Evolutionary conservation across 2,888 invertebrate genomes (phyloP).

Genomic region (Melangyna quadrimaculata): DNA sequence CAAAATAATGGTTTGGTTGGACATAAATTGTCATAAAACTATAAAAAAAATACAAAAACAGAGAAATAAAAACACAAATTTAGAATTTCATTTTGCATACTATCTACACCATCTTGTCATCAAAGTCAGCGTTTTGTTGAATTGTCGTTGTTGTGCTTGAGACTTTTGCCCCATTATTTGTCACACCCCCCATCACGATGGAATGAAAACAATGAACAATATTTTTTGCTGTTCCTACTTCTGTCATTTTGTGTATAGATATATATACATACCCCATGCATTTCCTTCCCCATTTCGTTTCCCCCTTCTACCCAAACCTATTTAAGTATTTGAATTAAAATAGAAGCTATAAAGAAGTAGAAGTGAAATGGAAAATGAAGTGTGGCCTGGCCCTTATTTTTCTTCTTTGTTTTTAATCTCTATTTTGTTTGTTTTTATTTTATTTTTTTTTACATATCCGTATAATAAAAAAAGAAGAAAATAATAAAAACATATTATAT

Average conservation of each 20-base stretch:
- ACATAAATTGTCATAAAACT: conserved; percentile 29
- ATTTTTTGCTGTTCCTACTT: conserved; percentile 15
- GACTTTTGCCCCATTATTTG: conserved; percentile 12
- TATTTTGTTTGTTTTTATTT: too few relatives aligned
- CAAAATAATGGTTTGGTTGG: background rate
- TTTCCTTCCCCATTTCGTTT: background rate
- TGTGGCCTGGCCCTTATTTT: conserved; percentile 37
- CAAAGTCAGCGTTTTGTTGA: background rate
- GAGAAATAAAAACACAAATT: conserved; percentile 10
- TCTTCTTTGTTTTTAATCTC: conserved; percentile 41
- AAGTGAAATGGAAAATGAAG: conserved; percentile 48
- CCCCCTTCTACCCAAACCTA: background rate
- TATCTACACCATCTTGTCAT: background rate
- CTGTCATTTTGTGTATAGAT: background rate
- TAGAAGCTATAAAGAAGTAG: conserved; percentile 16
- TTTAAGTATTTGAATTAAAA: conserved; percentile 29
- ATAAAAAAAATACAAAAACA: background rate
- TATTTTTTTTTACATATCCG: conserved; percentile 46
- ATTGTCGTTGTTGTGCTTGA: background rate
- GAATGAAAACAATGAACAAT: conserved; percentile 26
- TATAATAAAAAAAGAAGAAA: conserved; percentile 11
- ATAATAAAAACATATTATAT: conserved; percentile 54
- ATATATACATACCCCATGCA: background rate
- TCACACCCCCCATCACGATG: conserved; percentile 2
- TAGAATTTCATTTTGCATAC: conserved; percentile 36